Evolutionary conservation across 2,113 vertebrate species (phyloP), one percentile per base, ranked within the genome.

Genomic region (Sapajus apella): DNA sequence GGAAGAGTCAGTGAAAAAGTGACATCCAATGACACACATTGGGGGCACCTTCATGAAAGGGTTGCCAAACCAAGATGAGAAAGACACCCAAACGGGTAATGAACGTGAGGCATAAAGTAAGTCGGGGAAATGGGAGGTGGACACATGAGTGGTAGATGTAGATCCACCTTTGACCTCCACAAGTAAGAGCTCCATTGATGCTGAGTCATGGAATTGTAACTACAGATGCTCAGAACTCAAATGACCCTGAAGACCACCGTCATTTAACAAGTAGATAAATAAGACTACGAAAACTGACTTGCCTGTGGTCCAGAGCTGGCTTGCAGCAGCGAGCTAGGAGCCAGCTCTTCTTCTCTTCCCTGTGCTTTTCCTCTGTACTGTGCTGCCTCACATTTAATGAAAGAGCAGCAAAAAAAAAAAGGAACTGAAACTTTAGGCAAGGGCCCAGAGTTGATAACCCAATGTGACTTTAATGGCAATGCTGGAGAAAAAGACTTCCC

Each of bases 391-490:
- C 0, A 52, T 81, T 40, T 70, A 35, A 55, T 32, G 70, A 87
- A 90, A 73, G 61, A 64, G n/a, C 6, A 56, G 43, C 70, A 73
- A 64, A 85, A 88, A 76, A 82, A 58, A 61, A 73, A 76, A 85
- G 47, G 50, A 88, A 45, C 79, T 68, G 30, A 91, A 73, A 87
- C 23, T 87, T 93, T 72, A 90, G 70, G 56, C 77, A 87, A 94
- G 85, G 75, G 10, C 56, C 45, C 47, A 77, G 96, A 93, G 77
- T 18, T 93, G 47, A 68, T 50, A 32, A 35, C 11, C 37, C 73
- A 86, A 7, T 8, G 73, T 43, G 27, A 79, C 40, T 35, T 86
- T n/a, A 70, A 47, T 73, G 72, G 9, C 45, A 86, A 86, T 32
- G 70, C 32, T 56, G 4, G 18, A 82, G n/a, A 40, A 73, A 94